Percentiles rank a stretch among this genome's conserved stretches.
Evolutionary conservation across 2,888 invertebrate genomes (phyloP).

Genomic region (Danaus chrysippus): DNA sequence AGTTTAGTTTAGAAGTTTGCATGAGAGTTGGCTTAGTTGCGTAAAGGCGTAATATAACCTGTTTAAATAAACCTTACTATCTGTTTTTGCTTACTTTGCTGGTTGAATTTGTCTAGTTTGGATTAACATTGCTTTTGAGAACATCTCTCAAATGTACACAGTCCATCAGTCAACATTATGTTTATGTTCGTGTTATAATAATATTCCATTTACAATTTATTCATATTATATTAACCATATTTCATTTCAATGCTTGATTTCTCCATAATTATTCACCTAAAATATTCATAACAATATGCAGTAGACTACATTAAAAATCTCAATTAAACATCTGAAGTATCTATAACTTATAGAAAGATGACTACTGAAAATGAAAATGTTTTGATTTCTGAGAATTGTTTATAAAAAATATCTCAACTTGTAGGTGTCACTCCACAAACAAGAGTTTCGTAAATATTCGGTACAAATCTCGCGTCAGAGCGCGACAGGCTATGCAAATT

Average conservation of each 20-base stretch:
- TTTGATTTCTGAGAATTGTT: no score
- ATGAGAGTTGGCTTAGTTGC: conserved; percentile 32
- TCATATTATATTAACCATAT: no score
- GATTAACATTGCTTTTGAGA: conserved; percentile 7
- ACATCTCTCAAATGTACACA: neutral
- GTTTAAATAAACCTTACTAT: conserved; percentile 33
- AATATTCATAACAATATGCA: no score
- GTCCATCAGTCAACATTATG: neutral
- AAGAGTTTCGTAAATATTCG: conserved; percentile 34
- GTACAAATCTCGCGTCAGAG: conserved; percentile 51
- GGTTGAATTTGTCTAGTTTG: conserved; percentile 26
- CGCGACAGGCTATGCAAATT: conserved; percentile 82
- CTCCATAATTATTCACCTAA: no score
- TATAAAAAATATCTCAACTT: neutral
- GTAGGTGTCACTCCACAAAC: conserved; percentile 30
- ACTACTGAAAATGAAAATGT: no score
- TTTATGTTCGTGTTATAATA: neutral
- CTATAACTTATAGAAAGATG: no score
- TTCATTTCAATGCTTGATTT: no score
- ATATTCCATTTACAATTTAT: no score
- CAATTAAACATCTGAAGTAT: no score
- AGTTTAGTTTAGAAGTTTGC: conserved; percentile 32
- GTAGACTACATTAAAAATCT: no score
- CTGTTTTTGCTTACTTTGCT: conserved; percentile 34
- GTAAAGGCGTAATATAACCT: conserved; percentile 34